Evolutionary conservation across 2,888 invertebrate species (phyloP), one percentile per base, ranked within the genome.

Genomic region (Tenthredo livida): DNA sequence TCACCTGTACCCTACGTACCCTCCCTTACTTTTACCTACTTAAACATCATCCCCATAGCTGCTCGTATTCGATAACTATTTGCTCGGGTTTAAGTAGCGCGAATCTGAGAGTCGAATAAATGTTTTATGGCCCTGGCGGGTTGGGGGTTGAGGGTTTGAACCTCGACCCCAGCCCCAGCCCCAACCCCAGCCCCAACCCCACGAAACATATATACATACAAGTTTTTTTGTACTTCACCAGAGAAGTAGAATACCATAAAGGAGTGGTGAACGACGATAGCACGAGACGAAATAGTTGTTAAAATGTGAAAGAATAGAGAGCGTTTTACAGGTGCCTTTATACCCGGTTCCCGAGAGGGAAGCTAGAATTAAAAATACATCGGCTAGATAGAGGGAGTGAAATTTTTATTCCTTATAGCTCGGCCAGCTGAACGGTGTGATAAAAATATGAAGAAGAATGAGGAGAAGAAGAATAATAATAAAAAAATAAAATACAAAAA

Each of bases 51-150:
- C n/a, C 77, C 29, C 29, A 50, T 50, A 58, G 80, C 43, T 54
- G 77, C 25, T 29, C 10, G 29, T 70, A 83, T 33, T 50, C 83
- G 67, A 83, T 82, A 82, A 83, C 83, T 83, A 70, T 83, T 83
- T 67, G 83, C 67, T 47, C 25, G 50, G 43, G 40, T 80, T 80
- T 61, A 80, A 80, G 37, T 80, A 65, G 61, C 43, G 61, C 10
- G 37, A 83, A 83, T 83, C 67, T 47, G 83, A 67, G 83, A 67
- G 83, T 70, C 47, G 67, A 83, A 83, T 67, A 83, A 83, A 83
- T 83, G 83, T 83, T 83, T 83, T 67, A 83, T 70, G 47, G 33
- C 25, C 21, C 25, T 61, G 25, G 61, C 4, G 61, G 25, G 12
- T 12, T 1, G 61, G 61, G 61, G 61, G 61, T 47, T 10, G 43